phyloP scores from a whole-genome alignment of 2,888 invertebrate species.

The Pyralis farinalis region DNA sequence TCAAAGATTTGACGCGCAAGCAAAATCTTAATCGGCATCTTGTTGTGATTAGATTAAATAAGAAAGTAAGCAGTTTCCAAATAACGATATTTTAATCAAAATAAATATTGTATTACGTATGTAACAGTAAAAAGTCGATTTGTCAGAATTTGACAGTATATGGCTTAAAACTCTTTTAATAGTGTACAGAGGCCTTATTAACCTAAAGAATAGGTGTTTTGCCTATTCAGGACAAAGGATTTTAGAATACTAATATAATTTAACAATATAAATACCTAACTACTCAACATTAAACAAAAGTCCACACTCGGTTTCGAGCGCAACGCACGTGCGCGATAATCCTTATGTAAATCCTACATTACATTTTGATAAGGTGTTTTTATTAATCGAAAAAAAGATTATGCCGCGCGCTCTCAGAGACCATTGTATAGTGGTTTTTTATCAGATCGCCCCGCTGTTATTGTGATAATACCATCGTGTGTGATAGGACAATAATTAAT shows the following conservation, averaged over 20 bases:
- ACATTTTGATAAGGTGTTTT: conserved; percentile 70
- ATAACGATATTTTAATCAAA: no score
- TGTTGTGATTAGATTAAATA: conserved; percentile 6
- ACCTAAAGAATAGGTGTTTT: no score
- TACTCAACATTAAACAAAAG: no score
- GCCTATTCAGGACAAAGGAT: no score
- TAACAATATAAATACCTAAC: no score
- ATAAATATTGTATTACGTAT: no score
- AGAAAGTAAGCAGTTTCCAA: no score
- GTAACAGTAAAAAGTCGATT: no score
- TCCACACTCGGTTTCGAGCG: background rate
- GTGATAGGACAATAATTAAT: conserved; percentile 28
- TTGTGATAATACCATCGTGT: conserved; percentile 22
- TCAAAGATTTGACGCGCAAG: conserved; percentile 98
- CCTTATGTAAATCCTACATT: conserved; percentile 67
- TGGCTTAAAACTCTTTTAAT: no score
- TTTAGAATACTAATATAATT: no score
- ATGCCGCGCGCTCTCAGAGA: conserved; percentile 31
- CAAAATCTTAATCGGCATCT: conserved; percentile 94
- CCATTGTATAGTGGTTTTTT: conserved; percentile 25
- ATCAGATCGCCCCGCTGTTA: conserved; percentile 25
- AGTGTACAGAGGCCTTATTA: no score
- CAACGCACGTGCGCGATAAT: conserved; percentile 63
- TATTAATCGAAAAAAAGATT: conserved; percentile 75
- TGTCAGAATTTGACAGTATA: no score